Conservation (phyloP, 2,797 vertebrate genomes). For the Danio aesculapii region DNA sequence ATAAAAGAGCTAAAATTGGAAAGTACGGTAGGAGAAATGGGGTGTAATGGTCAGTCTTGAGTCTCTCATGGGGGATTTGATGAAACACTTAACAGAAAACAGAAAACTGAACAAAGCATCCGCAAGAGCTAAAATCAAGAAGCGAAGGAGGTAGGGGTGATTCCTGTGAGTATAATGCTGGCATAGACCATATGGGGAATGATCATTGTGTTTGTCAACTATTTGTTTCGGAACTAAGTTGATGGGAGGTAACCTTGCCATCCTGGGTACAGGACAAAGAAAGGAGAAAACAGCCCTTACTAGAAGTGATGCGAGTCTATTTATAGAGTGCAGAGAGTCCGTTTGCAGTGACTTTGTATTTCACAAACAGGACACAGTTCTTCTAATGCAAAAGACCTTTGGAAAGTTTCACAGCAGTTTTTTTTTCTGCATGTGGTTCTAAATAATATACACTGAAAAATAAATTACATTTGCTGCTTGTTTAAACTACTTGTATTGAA, state of each 20-base stretch:
- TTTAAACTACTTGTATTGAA: no score
- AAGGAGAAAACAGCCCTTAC: constrained; percentile 33
- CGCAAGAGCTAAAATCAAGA: constrained; percentile 40
- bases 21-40: constrained; percentile 27
- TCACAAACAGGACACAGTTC: constrained; percentile 52
- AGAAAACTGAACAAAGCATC: constrained; percentile 19
- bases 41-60: constrained; percentile 48
- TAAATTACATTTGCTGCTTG: no score
- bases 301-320: constrained; percentile 54
- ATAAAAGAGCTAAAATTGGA: constrained; percentile 59
- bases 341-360: constrained; percentile 62
- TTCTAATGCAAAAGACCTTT: not conserved
- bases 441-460: not conserved
- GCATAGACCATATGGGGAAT: constrained; percentile 50
- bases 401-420: not conserved
- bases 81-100: constrained; percentile 47
- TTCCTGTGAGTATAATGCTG: constrained; percentile 41
- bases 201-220: constrained; percentile 52
- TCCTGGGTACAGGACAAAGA: constrained; percentile 10
- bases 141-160: constrained; percentile 11
- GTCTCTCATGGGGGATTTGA: constrained; percentile 46
- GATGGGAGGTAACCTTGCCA: constrained; percentile 58
- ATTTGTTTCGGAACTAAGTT: constrained; percentile 52
- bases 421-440: constrained; percentile 8
- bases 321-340: constrained; percentile 55